These are phyloP conservation scores for Oscarella lobularis DNA, from an alignment of 37 sponge, comb jelly and placozoan species.

Conservation along the genomic window DNA sequence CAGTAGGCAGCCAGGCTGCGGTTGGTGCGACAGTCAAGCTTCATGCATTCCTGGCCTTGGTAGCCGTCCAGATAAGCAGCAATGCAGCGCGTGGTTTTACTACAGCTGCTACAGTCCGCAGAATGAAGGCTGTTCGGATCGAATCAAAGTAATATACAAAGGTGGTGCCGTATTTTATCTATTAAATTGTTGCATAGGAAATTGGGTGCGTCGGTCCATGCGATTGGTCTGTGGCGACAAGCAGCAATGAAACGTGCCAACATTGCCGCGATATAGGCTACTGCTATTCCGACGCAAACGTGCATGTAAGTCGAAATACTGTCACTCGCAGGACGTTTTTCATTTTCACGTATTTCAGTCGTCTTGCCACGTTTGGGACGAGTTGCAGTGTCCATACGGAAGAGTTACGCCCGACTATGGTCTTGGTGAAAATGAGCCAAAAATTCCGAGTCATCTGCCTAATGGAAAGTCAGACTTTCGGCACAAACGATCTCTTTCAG, in stretches of 20 bases:
- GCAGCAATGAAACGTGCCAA: slow-evolving; percentile 4
- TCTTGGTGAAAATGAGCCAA: neutral
- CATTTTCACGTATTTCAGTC: too few species aligned
- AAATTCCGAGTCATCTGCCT: neutral
- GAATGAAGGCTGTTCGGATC: neutral
- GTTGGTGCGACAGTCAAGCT: neutral
- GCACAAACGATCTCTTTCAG: too few species aligned
- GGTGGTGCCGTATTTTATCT: too few species aligned
- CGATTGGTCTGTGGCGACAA: neutral
- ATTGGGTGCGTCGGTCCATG: neutral
- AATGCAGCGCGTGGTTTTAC: neutral
- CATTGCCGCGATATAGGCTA: neutral
- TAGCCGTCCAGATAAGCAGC: neutral
- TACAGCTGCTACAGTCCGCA: neutral
- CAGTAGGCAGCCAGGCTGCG: neutral
- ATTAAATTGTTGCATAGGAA: neutral
- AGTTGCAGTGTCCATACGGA: neutral
- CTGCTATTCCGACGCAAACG: neutral
- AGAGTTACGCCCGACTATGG: neutral
- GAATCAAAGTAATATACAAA: neutral
- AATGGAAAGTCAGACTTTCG: neutral
- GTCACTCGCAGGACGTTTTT: too few species aligned
- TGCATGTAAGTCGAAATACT: too few species aligned
- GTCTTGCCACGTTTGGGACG: neutral
- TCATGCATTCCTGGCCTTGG: neutral